phyloP scores from a whole-genome alignment of 2,888 invertebrate species.

The Serrognathus titanus region DNA sequence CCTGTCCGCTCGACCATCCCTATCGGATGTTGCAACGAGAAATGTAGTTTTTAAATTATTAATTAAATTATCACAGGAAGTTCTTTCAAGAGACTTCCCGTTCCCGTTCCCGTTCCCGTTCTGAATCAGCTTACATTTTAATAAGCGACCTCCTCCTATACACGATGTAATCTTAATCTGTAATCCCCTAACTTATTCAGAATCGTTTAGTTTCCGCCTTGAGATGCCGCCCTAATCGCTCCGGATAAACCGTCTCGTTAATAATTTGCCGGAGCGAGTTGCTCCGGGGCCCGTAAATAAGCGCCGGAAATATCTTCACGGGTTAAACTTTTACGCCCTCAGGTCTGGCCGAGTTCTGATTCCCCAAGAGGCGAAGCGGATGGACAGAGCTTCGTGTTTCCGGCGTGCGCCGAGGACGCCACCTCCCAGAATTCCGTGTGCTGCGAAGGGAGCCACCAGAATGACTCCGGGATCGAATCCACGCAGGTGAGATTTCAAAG shows the following conservation, averaged over 20 bases:
- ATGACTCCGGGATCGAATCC: constrained; percentile 71
- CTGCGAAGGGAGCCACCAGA: constrained; percentile 53
- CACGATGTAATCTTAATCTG: not conserved
- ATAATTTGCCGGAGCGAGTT: constrained; percentile 3
- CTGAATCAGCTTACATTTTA: not conserved
- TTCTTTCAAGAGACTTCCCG: not conserved
- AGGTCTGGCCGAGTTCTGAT: constrained; percentile 71
- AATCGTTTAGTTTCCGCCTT: constrained; percentile 5
- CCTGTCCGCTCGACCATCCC: no score
- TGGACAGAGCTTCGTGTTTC: constrained; percentile 66
- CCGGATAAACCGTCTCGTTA: constrained; percentile 1
- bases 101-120: not conserved
- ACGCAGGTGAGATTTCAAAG: constrained; percentile 58
- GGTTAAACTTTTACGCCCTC: constrained; percentile 16
- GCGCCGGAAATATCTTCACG: not conserved
- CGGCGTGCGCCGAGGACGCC: constrained; percentile 49
- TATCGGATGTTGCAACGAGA: no score
- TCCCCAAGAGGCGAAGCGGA: constrained; percentile 67
- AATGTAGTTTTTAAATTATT: no score
- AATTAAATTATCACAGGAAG: no score
- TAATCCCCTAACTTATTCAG: constrained; percentile 9
- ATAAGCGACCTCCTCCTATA: not conserved
- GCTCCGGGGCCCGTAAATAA: not conserved
- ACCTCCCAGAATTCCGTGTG: constrained; percentile 40
- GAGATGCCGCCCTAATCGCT: constrained; percentile 6